Base-by-base conservation (phyloP, 2,888 invertebrate species). In the Pilophorus perplexus region DNA sequence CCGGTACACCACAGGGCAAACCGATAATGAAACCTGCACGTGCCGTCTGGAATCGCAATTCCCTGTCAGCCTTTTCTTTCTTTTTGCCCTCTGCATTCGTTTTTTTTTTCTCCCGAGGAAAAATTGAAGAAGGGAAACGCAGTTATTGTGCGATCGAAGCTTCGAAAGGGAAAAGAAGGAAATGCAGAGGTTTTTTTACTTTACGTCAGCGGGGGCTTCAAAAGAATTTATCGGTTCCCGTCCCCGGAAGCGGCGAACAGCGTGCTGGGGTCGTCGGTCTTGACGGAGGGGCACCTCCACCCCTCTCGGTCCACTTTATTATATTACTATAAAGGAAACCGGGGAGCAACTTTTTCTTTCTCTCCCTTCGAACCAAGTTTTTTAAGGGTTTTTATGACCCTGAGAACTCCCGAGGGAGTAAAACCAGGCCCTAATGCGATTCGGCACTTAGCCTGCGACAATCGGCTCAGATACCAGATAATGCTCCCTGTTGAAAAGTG, bases 231-330 rank as follows among this genome's bases (percentile, higher is more conserved):
- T 52, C 28, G 52, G 20, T 27, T 52, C 27, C 25, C 14, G 23
- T 4, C 10, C 16, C 20, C 52, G 52, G 52, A 52, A 52, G 25
- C 18, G 25, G 8, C 27, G 25, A 23, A 52, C 14, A 52, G 52
- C 18, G n/a, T n/a, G n/a, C n/a, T n/a, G n/a, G n/a, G n/a, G n/a
- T n/a, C n/a, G n/a, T n/a, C n/a, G n/a, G n/a, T n/a, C n/a, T n/a
- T n/a, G n/a, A n/a, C 46, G 25, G 4, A 52, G 52, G 52, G 52
- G 28, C 18, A 27, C 14, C 28, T 25, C 28, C 18, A 28, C 27
- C 28, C 52, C 52, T 28, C 52, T 52, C 18, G 27, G 52, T 52
- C 52, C 52, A 52, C 52, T 52, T 52, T 52, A 52, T 52, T 52
- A 25, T 52, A 52, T 52, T 25, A 28, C 52, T 14, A 52, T 52